Percentiles rank a stretch among this genome's conserved stretches.
phyloP scores from a whole-genome alignment of 1,140 invertebrate genomes.

The Scaptomyza montana region DNA sequence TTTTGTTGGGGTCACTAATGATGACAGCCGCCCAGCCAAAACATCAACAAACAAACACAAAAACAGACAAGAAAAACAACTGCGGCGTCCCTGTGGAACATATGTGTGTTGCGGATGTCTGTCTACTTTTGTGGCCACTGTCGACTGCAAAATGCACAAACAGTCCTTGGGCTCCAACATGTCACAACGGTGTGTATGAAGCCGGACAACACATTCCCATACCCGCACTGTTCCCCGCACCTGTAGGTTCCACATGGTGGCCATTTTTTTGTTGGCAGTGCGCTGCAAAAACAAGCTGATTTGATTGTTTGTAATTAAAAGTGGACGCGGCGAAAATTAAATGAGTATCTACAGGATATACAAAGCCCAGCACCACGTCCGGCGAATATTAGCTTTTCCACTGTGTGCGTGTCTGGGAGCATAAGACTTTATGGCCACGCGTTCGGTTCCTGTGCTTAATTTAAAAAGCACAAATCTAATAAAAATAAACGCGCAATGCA shows the following conservation, averaged over 20 bases:
- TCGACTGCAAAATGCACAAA: slow-evolving; percentile 50
- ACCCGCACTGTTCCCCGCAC: neutral
- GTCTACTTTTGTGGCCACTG: slow-evolving; percentile 22
- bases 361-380: slow-evolving; percentile 10
- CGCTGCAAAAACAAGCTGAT: slow-evolving; percentile 72
- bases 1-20: slow-evolving; percentile 80
- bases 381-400: slow-evolving; percentile 14
- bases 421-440: slow-evolving; percentile 75
- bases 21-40: slow-evolving; percentile 72
- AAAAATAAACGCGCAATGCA: slow-evolving; percentile 45
- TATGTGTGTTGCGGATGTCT: slow-evolving; percentile 12
- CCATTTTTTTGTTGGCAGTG: slow-evolving; percentile 18
- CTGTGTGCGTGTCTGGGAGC: slow-evolving; percentile 11
- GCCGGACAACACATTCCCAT: slow-evolving; percentile 1
- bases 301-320: slow-evolving; percentile 83
- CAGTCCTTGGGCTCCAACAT: slow-evolving; percentile 24
- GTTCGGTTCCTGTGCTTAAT: slow-evolving; percentile 56
- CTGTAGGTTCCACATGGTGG: neutral
- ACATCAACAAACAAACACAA: slow-evolving; percentile 49
- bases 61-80: slow-evolving; percentile 6
- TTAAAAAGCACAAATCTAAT: slow-evolving; percentile 68
- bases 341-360: slow-evolving; percentile 64
- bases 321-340: slow-evolving; percentile 76
- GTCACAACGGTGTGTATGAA: slow-evolving; percentile 12
- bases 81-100: slow-evolving; percentile 1